These are phyloP conservation scores for Xanthia icteritia DNA, from an alignment of 2,888 invertebrate genomes.

Conservation along the genomic window DNA sequence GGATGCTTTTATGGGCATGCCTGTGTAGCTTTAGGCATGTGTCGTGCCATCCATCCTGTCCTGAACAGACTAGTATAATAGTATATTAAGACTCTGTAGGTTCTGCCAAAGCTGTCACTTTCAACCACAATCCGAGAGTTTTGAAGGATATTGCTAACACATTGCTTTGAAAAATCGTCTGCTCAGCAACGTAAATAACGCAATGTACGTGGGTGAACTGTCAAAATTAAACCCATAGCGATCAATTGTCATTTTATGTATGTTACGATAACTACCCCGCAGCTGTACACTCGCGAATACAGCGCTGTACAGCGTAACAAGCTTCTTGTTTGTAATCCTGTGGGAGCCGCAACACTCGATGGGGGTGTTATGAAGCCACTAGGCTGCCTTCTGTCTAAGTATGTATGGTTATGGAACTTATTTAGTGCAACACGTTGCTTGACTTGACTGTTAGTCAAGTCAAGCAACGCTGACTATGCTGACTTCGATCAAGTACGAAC, in stretches of 20 bases:
- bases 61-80: not conserved
- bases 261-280: too few relatives aligned
- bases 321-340: constrained; percentile 37
- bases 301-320: constrained; percentile 13
- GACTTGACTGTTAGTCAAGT: too few relatives aligned
- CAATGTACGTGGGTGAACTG: too few relatives aligned
- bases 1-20: not conserved
- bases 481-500: not conserved
- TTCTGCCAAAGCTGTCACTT: not conserved
- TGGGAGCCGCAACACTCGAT: constrained; percentile 17
- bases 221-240: too few relatives aligned
- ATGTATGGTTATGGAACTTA: not conserved
- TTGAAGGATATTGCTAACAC: too few relatives aligned
- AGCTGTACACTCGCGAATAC: constrained; percentile 13
- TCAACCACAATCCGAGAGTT: too few relatives aligned
- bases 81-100: not conserved
- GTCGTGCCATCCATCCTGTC: not conserved
- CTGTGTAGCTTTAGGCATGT: not conserved
- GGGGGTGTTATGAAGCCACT: not conserved
- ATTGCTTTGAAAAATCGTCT: too few relatives aligned
- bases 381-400: not conserved
- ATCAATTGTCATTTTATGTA: too few relatives aligned
- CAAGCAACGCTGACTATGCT: too few relatives aligned
- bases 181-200: too few relatives aligned
- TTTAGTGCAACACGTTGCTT: constrained; percentile 10